phyloP scores from a whole-genome alignment of 2,797 vertebrate species.

The Fistularia tabacaria region DNA sequence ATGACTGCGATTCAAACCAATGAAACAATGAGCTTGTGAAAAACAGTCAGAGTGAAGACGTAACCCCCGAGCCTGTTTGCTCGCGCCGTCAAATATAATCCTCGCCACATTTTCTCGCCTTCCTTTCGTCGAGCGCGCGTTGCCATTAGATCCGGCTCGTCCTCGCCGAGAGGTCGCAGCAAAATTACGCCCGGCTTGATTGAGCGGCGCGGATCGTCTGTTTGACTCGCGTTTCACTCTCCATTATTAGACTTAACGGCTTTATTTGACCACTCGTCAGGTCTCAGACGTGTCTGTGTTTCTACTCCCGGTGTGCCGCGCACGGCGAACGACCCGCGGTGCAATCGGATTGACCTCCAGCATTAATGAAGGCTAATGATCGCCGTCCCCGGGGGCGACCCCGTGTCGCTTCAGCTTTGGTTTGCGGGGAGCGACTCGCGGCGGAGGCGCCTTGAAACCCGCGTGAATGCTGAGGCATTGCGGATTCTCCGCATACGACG shows the following conservation, averaged over 20 bases:
- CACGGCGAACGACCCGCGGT: slow-evolving; percentile 32
- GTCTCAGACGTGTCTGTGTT: slow-evolving; percentile 28
- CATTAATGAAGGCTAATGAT: slow-evolving; percentile 54
- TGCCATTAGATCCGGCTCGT: no score
- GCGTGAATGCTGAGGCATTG: no score
- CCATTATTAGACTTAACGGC: slow-evolving; percentile 34
- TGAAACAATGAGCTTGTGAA: no score
- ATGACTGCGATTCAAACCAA: no score
- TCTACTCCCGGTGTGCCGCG: slow-evolving; percentile 23
- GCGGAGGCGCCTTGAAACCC: no score
- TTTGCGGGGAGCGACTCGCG: no score
- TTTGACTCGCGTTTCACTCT: slow-evolving; percentile 22
- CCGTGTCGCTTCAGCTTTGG: slow-evolving; percentile 13
- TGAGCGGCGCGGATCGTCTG: slow-evolving; percentile 22
- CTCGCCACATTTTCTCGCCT: no score
- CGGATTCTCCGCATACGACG: no score
- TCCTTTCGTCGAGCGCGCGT: no score
- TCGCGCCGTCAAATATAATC: no score
- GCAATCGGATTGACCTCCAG: slow-evolving; percentile 40
- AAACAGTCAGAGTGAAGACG: no score
- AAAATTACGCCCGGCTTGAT: slow-evolving; percentile 31
- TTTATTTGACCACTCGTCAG: slow-evolving; percentile 29
- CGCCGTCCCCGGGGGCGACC: slow-evolving; percentile 28
- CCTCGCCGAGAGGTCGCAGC: slow-evolving; percentile 11
- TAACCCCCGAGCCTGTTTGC: no score